These are phyloP conservation scores for Chymomyza costata DNA, from an alignment of 1,140 invertebrate genomes.

Conservation along the genomic window DNA sequence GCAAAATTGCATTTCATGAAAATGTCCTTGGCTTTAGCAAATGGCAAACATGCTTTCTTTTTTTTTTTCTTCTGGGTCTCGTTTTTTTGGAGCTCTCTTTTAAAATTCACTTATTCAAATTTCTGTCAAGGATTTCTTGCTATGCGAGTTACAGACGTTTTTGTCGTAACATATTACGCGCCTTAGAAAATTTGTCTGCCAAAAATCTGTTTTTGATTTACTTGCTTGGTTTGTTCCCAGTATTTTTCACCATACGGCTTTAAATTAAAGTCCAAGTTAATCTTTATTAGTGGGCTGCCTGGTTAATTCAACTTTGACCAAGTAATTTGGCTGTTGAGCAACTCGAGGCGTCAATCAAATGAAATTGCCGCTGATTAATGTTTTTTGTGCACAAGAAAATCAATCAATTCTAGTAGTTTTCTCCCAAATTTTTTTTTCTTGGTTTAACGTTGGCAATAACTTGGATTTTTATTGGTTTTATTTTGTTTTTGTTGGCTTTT, in stretches of 20 bases:
- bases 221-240: background rate
- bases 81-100: conserved; percentile 44
- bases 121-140: conserved; percentile 32
- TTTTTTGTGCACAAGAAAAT: conserved; percentile 55
- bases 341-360: conserved; percentile 52
- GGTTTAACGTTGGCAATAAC: conserved; percentile 21
- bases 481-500: conserved; percentile 9
- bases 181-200: conserved; percentile 71
- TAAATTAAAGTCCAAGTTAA: too few relatives aligned
- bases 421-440: conserved; percentile 5
- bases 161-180: conserved; percentile 59
- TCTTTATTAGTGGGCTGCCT: background rate
- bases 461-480: conserved; percentile 51
- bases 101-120: conserved; percentile 74
- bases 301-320: background rate
- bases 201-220: conserved; percentile 73
- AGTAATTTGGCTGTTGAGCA: conserved; percentile 22
- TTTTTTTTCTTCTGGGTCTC: background rate
- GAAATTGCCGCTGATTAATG: conserved; percentile 61
- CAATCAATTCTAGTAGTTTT: conserved; percentile 67
- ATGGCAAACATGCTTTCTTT: conserved; percentile 19
- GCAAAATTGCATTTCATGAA: conserved; percentile 72
- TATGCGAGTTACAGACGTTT: conserved; percentile 18
- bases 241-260: too few relatives aligned
- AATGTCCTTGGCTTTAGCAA: conserved; percentile 65